Evolutionary conservation across 2,888 invertebrate species (phyloP), one percentile per base, ranked within the genome.

Genomic region (Camponotus fellah): DNA sequence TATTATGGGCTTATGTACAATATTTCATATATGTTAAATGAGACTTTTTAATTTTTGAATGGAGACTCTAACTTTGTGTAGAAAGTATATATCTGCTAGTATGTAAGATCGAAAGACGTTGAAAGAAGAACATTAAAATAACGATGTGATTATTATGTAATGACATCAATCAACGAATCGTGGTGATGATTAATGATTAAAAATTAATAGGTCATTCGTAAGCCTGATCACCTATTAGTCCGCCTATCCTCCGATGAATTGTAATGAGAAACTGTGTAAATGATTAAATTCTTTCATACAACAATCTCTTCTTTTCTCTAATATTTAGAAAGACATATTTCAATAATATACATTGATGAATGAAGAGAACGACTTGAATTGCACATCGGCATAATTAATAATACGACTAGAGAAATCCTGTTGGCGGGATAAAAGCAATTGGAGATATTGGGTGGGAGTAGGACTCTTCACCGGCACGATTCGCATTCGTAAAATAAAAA

Each of bases 371-470:
- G 43, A 49, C 17, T 66, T 56, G 68, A 49, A 66, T 65, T 26
- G 62, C 60, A 60, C 26, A 60, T 43, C 14, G 34, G 32, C n/a
- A 21, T 43, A 64, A 74, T 74, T 75, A 75, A 64, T 64, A 75
- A 10, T 34, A n/a, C 46, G 43, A 34, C 34, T 9, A 21, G 74
- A 46, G 65, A 65, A 75, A 75, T 75, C 46, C 37, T 17, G 10
- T 49, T 21, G 75, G 3, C 1, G 37, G 21, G 68, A 53, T 9
- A 76, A 76, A 76, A 49, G 21, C 68, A 21, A 3, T 46, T 65
- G 21, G 9, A 43, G 49, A 17, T 21, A 9, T n/a, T 34, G 74
- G 26, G 60, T 34, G 40, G 40, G 32, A 60, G n/a, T 53, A 21
- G 14, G 40, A n/a, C 10, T 66, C 34, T 49, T 37, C 21, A 10